A percentile compares a stretch with the other conserved stretches of the same genome.
Conservation (phyloP, 1,140 invertebrate species). For the Galleria mellonella region DNA sequence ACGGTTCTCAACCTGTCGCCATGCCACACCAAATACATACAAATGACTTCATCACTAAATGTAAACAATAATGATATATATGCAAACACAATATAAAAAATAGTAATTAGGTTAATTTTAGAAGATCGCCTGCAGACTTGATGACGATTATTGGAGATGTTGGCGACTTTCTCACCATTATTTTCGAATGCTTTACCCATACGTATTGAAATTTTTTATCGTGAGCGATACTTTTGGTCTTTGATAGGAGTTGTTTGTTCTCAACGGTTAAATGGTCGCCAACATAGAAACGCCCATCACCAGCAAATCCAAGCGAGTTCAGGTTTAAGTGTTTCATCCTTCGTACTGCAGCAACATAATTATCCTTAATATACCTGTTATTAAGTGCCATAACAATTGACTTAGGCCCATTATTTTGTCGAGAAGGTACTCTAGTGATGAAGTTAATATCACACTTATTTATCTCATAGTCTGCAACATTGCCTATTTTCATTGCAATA, state of each 20-base stretch:
- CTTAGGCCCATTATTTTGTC: conserved; percentile 6
- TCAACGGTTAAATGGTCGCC: conserved; percentile 17
- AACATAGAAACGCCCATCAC: conserved; percentile 7
- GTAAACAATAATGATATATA: too few relatives aligned
- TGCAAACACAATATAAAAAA: too few relatives aligned
- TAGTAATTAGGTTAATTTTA: not conserved
- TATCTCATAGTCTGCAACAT: too few relatives aligned
- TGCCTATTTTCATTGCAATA: conserved; percentile 1
- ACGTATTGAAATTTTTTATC: conserved; percentile 7
- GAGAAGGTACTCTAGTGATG: conserved; percentile 5
- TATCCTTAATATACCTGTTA: conserved; percentile 17
- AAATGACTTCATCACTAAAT: too few relatives aligned
- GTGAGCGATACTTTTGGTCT: conserved; percentile 1
- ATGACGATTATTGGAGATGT: conserved; percentile 8
- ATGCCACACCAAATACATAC: too few relatives aligned
- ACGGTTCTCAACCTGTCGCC: too few relatives aligned
- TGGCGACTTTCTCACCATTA: conserved; percentile 1
- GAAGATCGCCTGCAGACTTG: conserved; percentile 1
- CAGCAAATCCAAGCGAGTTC: conserved; percentile 1
- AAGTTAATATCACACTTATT: conserved; percentile 21
- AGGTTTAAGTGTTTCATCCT: conserved; percentile 6
- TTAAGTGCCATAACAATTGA: conserved; percentile 15
- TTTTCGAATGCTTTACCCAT: conserved; percentile 11
- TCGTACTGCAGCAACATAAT: conserved; percentile 10
- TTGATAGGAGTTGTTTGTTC: conserved; percentile 5